phyloP scores from a whole-genome alignment of 2,113 vertebrate species.

The Aegithalos caudatus region DNA sequence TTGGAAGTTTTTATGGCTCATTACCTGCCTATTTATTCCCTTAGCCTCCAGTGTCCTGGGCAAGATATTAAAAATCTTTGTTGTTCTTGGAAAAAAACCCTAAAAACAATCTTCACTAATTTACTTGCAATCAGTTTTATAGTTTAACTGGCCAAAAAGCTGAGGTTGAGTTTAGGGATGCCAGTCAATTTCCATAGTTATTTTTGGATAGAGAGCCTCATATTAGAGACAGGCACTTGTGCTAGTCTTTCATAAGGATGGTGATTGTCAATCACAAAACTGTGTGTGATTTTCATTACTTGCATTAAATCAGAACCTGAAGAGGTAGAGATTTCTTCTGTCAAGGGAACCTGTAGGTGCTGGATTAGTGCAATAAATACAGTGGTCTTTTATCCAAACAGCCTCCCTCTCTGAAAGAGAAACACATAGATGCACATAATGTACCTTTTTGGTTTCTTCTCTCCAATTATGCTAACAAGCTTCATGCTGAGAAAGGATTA shows the following conservation, averaged over 20 bases:
- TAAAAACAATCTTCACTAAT: not conserved
- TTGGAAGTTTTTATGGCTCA: slow-evolving; percentile 17
- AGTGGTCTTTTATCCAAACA: slow-evolving; percentile 69
- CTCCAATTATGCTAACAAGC: slow-evolving; percentile 83
- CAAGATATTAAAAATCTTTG: not conserved
- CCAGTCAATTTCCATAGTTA: not conserved
- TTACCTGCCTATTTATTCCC: slow-evolving; percentile 14
- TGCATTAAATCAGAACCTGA: slow-evolving; percentile 46
- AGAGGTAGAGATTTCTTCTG: slow-evolving; percentile 36
- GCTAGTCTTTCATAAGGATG: slow-evolving; percentile 29
- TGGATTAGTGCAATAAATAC: slow-evolving; percentile 67
- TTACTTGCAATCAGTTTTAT: not conserved
- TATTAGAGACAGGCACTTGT: slow-evolving; percentile 54
- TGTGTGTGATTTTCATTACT: not conserved
- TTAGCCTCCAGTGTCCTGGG: not conserved
- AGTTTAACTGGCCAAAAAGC: not conserved
- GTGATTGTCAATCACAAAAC: not conserved
- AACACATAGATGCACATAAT: slow-evolving; percentile 65
- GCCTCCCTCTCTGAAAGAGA: slow-evolving; percentile 45
- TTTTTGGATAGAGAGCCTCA: not conserved
- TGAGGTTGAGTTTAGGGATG: not conserved
- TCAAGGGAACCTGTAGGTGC: slow-evolving; percentile 31
- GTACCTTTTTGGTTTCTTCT: slow-evolving; percentile 74
- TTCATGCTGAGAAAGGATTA: slow-evolving; percentile 81
- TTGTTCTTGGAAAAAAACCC: not conserved